Base-by-base conservation (phyloP, 2,113 vertebrate species). In the Eurypyga helias region DNA sequence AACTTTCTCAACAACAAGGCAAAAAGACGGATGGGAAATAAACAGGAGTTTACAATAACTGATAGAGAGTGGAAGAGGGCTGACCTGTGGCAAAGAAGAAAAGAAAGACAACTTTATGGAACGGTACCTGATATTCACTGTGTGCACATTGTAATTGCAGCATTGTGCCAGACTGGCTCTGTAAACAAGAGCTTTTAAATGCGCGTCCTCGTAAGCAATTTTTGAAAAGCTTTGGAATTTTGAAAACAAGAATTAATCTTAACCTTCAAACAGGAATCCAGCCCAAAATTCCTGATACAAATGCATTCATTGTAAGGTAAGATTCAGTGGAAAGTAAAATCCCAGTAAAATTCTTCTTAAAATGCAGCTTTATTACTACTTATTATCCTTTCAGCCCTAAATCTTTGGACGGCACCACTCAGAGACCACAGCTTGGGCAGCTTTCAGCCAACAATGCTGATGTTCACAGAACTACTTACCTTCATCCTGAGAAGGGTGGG, bases 81-180 rank as follows among this genome's bases (percentile, higher is more conserved):
- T 71, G 49, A 31, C 10, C 51, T 26, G 61, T 10, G 31, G 36
- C 60, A 82, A 82, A 49, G n/a, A 26, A 38, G 43, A n/a, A 38
- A 93, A 34, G 83, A n/a, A 72, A 66, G 55, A 64, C 60, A 62
- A 26, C 76, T 96, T 95, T 43, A 93, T 98, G 70, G 51, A 67
- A 67, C 98, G 97, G 98, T 98, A 95, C 48, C 13, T 85, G 49
- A 75, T 2, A 1, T 60, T 86, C 13, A 41, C n/a, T 78, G 9
- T 46, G 33, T 43, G 31, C 31, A 36, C 33, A 65, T 55, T 64
- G 20, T 62, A 55, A 73, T 15, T 62, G 13, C 54, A 77, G 62
- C 54, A 46, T 45, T 55, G 36, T 88, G 46, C 20, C 83, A 67
- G n/a, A 31, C 36, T 49, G 28, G 21, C 18, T 90, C 16, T 65